A percentile compares a stretch with the other conserved stretches of the same genome.
Evolutionary conservation across 2,888 invertebrate genomes (phyloP).

Genomic region (Bhutanitis thaidina): DNA sequence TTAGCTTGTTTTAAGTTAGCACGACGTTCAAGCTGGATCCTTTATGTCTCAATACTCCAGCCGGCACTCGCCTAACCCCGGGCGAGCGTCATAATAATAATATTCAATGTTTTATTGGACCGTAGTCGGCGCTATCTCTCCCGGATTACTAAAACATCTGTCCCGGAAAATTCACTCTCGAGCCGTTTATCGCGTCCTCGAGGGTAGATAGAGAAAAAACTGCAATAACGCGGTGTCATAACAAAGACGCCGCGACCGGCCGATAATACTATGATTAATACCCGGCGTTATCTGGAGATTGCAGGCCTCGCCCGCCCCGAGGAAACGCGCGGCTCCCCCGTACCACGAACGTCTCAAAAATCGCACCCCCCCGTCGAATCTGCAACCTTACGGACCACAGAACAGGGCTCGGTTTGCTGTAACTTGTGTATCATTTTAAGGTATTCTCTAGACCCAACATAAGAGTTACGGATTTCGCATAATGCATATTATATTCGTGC

Average conservation of each 20-base stretch:
- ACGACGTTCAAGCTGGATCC: neutral
- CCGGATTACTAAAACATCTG: slow-evolving; percentile 75
- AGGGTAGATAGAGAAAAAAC: slow-evolving; percentile 76
- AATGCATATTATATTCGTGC: slow-evolving; percentile 77
- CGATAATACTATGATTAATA: slow-evolving; percentile 80
- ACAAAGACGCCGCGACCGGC: slow-evolving; percentile 72
- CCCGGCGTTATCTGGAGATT: slow-evolving; percentile 75
- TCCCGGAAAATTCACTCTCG: slow-evolving; percentile 77
- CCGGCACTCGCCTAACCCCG: slow-evolving; percentile 18
- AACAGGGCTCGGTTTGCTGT: slow-evolving; percentile 30
- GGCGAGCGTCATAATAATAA: slow-evolving; percentile 43
- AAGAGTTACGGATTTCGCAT: slow-evolving; percentile 80
- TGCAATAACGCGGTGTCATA: slow-evolving; percentile 79
- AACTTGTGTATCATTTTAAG: slow-evolving; percentile 41
- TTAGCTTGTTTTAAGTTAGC: neutral
- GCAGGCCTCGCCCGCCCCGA: slow-evolving; percentile 64
- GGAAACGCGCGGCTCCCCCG: slow-evolving; percentile 33
- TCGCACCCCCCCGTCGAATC: neutral
- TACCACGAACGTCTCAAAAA: slow-evolving; percentile 28
- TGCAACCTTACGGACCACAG: slow-evolving; percentile 19
- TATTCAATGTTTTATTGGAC: slow-evolving; percentile 64
- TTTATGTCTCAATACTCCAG: slow-evolving; percentile 30
- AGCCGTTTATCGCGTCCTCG: slow-evolving; percentile 61
- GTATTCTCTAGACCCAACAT: slow-evolving; percentile 66
- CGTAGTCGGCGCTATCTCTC: slow-evolving; percentile 31